Conservation (phyloP, 2,113 vertebrate species). For the Gambusia affinis region DNA sequence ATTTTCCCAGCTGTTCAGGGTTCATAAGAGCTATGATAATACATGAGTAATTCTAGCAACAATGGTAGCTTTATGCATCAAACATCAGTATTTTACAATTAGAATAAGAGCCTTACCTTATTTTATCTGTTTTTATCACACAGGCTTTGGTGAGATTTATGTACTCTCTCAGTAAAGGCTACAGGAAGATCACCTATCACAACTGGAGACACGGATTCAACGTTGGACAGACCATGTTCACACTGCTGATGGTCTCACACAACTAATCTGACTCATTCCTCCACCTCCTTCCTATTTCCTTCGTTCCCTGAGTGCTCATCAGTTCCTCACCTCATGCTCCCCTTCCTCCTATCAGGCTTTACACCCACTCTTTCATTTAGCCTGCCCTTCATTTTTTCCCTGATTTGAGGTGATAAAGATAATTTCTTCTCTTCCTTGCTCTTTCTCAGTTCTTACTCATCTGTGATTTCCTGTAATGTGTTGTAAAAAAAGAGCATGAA, state of each 20-base stretch:
- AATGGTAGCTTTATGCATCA: neutral
- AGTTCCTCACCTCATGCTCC: constrained; percentile 1
- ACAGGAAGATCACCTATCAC: constrained; percentile 84
- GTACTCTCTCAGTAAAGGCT: constrained; percentile 83
- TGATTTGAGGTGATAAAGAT: constrained; percentile 18
- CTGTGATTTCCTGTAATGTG: neutral
- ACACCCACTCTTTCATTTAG: neutral
- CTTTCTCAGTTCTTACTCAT: constrained; percentile 26
- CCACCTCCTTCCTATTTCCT: neutral
- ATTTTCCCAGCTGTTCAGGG: too few relatives aligned
- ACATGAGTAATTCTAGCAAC: neutral
- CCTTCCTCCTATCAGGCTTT: neutral
- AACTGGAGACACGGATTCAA: constrained; percentile 88
- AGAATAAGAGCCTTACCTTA: neutral
- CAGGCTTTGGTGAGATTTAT: constrained; percentile 81
- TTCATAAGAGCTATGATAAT: too few relatives aligned
- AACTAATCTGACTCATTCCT: neutral
- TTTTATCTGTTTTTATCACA: neutral
- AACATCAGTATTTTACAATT: neutral
- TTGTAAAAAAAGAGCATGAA: neutral
- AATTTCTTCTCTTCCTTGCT: neutral
- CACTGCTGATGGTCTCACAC: constrained; percentile 76
- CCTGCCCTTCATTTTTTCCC: neutral
- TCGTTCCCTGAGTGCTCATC: neutral
- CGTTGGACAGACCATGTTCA: constrained; percentile 86